Percentiles rank a stretch among this genome's conserved stretches.
Evolutionary conservation across 2,888 invertebrate genomes (phyloP).

Genomic region (Cremastinae sp.): DNA sequence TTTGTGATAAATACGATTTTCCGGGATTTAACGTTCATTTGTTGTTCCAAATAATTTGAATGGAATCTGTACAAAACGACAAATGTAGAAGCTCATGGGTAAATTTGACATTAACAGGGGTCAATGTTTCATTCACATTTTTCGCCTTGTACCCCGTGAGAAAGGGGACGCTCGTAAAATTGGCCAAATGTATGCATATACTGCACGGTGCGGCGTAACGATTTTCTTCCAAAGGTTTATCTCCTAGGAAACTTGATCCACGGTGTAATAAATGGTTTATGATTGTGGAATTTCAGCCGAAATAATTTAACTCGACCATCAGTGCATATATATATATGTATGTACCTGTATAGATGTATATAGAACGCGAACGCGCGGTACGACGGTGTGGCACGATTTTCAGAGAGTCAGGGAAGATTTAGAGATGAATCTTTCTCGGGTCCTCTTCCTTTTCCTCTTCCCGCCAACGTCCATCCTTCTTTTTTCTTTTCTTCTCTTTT

Average conservation of each 20-base stretch:
- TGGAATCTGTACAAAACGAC: not conserved
- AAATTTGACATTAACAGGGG: not conserved
- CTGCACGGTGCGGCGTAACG: slow-evolving; percentile 16
- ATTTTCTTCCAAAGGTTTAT: slow-evolving; percentile 30
- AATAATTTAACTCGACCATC: not conserved
- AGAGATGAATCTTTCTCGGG: slow-evolving; percentile 1
- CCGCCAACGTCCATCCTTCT: not conserved
- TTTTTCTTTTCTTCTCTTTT: not conserved
- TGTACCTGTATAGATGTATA: too few species aligned
- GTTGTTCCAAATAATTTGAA: too few species aligned
- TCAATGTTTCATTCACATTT: slow-evolving; percentile 9
- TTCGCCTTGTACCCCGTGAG: not conserved
- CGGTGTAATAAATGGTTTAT: slow-evolving; percentile 27
- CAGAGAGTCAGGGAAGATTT: not conserved
- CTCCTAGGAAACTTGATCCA: slow-evolving; percentile 13
- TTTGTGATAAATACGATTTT: too few species aligned
- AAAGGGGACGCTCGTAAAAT: slow-evolving; percentile 25
- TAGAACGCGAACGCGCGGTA: slow-evolving; percentile 2
- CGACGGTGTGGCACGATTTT: not conserved
- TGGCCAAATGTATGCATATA: too few species aligned
- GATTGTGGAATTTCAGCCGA: slow-evolving; percentile 24
- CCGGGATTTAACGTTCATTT: too few species aligned
- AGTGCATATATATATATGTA: too few species aligned
- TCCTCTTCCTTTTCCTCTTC: not conserved
- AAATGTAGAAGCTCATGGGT: not conserved